Conservation (phyloP, 2,113 vertebrate genomes). For the Cavia porcellus region DNA sequence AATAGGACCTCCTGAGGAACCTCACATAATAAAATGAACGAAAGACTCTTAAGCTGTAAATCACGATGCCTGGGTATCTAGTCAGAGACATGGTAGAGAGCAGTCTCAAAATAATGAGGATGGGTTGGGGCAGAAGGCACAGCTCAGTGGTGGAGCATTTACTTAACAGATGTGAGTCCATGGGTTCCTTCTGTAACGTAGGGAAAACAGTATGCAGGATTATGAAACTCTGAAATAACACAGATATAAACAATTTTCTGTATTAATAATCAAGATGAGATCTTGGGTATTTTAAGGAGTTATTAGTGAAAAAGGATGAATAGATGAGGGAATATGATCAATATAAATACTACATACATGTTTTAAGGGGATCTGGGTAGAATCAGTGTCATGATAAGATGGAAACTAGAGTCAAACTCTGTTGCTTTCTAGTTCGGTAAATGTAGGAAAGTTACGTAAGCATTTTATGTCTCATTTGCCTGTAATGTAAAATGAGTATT, state of each 20-base stretch:
- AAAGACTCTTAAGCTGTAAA: neutral
- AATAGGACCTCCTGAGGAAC: neutral
- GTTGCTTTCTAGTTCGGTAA: conserved; percentile 6
- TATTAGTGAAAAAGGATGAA: conserved; percentile 41
- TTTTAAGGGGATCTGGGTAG: neutral
- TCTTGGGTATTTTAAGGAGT: conserved; percentile 38
- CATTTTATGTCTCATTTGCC: conserved; percentile 1
- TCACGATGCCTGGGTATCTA: neutral
- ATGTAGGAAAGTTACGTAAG: neutral
- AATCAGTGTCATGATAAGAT: neutral
- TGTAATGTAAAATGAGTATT: conserved; percentile 7
- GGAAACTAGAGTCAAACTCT: conserved; percentile 5
- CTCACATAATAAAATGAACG: neutral
- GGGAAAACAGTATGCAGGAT: neutral
- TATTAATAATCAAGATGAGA: conserved; percentile 20
- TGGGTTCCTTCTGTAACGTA: neutral
- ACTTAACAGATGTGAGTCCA: neutral
- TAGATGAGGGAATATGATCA: conserved; percentile 40
- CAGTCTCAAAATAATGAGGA: neutral
- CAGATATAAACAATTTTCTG: conserved; percentile 36
- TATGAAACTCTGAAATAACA: neutral
- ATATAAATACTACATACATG: conserved; percentile 14
- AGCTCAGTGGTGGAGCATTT: neutral
- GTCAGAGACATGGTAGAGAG: neutral
- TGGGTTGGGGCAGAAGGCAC: neutral